Percentiles rank a stretch among this genome's conserved stretches.
phyloP scores from a whole-genome alignment of 1,140 invertebrate genomes.

The Schlechtendalia chinensis region DNA sequence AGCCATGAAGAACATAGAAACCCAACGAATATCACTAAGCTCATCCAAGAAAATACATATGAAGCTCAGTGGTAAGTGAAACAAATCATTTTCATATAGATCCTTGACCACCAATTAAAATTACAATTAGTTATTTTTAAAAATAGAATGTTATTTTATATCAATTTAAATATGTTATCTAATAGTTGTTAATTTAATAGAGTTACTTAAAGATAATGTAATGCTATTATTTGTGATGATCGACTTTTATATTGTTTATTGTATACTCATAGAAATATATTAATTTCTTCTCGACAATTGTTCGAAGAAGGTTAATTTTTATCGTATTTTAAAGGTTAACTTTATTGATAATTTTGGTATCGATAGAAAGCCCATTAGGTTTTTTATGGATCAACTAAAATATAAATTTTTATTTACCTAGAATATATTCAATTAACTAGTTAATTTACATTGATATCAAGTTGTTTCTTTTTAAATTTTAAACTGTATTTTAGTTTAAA shows the following conservation, averaged over 20 bases:
- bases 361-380: background rate
- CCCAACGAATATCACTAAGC: too few relatives aligned
- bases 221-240: background rate
- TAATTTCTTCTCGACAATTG: background rate
- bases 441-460: background rate
- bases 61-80: too few relatives aligned
- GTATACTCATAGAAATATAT: background rate
- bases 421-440: background rate
- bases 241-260: background rate
- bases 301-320: slow-evolving; percentile 3
- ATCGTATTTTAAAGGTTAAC: too few relatives aligned
- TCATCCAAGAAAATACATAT: too few relatives aligned
- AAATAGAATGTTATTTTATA: background rate
- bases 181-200: slow-evolving; percentile 3
- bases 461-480: background rate
- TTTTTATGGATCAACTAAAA: background rate
- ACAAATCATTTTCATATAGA: too few relatives aligned
- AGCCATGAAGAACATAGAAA: too few relatives aligned
- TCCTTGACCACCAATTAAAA: too few relatives aligned
- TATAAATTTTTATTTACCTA: background rate
- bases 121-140: background rate
- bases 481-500: background rate
- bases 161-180: background rate
- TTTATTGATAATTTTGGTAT: background rate
- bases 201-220: background rate